Evolutionary conservation across 2,797 vertebrate genomes (phyloP).

Genomic region (Chromis chromis): DNA sequence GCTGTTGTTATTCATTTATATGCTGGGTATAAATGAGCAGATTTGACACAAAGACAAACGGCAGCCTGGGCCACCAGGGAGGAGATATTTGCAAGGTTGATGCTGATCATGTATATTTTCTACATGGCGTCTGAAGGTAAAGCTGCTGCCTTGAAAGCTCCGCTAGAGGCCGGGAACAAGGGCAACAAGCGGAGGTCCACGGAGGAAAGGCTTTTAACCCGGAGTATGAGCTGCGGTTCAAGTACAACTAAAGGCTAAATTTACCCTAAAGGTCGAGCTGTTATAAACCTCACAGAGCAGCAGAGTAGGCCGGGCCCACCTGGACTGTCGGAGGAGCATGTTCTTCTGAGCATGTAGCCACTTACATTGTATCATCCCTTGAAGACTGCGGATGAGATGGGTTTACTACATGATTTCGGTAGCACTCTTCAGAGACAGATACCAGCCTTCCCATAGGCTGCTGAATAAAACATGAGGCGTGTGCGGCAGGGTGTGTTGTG

Average conservation of each 20-base stretch:
- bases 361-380: constrained; percentile 65
- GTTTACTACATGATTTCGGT: constrained; percentile 75
- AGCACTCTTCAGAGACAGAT: constrained; percentile 80
- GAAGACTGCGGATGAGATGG: constrained; percentile 71
- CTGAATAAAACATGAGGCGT: constrained; percentile 86
- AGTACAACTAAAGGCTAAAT: constrained; percentile 53
- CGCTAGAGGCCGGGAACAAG: constrained; percentile 58
- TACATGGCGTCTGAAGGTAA: constrained; percentile 53
- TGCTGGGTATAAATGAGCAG: constrained; percentile 28
- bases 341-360: constrained; percentile 59
- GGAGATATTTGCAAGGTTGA: constrained; percentile 53
- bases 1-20: constrained; percentile 22
- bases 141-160: constrained; percentile 54
- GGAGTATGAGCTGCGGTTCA: constrained; percentile 25
- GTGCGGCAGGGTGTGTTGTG: constrained; percentile 61
- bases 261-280: constrained; percentile 47
- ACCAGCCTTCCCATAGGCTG: constrained; percentile 73
- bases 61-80: constrained; percentile 33
- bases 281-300: constrained; percentile 25
- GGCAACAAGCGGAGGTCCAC: constrained; percentile 57
- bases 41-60: constrained; percentile 34
- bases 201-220: constrained; percentile 55
- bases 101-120: constrained; percentile 49
- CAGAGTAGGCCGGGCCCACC: constrained; percentile 56
- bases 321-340: constrained; percentile 47